Conservation (phyloP, 2,888 invertebrate species). For the Tyria jacobaeae region DNA sequence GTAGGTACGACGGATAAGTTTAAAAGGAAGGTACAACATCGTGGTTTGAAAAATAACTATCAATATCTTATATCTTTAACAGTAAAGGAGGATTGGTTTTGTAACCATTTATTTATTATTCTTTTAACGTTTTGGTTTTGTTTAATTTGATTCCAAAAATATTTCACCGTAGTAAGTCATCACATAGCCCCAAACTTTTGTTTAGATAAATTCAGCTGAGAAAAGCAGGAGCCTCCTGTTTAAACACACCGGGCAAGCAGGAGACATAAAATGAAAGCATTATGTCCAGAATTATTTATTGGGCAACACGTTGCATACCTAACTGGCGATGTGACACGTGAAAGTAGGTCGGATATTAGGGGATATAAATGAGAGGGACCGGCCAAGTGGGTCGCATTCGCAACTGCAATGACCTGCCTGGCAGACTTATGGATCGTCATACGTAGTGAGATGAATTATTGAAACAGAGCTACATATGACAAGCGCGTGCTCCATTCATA, state of each 20-base stretch:
- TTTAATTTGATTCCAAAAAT: constrained; percentile 34
- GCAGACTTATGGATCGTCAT: constrained; percentile 58
- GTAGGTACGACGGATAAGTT: constrained; percentile 14
- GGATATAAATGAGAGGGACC: constrained; percentile 72
- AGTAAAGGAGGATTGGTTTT: constrained; percentile 26
- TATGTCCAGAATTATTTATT: constrained; percentile 47
- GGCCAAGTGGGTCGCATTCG: constrained; percentile 71
- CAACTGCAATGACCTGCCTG: constrained; percentile 40
- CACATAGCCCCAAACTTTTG: background rate
- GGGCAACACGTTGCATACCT: constrained; percentile 61
- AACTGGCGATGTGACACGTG: constrained; percentile 58
- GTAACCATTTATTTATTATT: constrained; percentile 27
- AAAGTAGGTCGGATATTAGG: constrained; percentile 81
- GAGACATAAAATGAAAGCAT: background rate
- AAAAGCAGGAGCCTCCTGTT: background rate
- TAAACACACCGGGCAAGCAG: background rate
- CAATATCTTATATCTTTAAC: constrained; percentile 39
- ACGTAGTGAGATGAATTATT: constrained; percentile 69
- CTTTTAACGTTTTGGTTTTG: constrained; percentile 19
- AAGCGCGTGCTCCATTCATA: constrained; percentile 28
- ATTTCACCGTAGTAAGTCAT: constrained; percentile 10
- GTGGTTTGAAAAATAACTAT: too few species aligned
- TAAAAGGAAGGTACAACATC: constrained; percentile 32
- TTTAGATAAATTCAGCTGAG: background rate
- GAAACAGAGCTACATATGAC: constrained; percentile 50